Evolutionary conservation across 2,113 vertebrate genomes (phyloP).

Genomic region (Phodopus roborovskii): DNA sequence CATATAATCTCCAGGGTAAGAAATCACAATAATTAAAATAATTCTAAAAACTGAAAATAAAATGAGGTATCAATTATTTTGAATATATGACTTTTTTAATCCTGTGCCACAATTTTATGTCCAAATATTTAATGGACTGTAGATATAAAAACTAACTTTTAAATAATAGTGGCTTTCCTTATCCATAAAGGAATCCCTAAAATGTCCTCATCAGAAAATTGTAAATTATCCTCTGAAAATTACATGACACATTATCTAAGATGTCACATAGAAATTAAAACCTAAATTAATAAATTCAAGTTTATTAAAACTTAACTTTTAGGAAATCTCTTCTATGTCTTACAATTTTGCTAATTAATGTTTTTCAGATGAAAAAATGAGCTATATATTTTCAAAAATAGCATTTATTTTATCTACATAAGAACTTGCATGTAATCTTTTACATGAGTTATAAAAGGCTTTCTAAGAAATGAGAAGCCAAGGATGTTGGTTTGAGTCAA

Average conservation of each 20-base stretch:
- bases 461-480: not conserved
- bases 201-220: not conserved
- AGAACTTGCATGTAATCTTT: not conserved
- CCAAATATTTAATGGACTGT: not conserved
- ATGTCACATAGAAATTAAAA: not conserved
- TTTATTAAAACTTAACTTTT: not conserved
- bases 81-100: not conserved
- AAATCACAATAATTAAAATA: not conserved
- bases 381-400: not conserved
- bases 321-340: not conserved
- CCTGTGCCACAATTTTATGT: not conserved
- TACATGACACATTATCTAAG: not conserved
- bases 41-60: not conserved
- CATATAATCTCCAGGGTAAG: not conserved
- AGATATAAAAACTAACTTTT: not conserved
- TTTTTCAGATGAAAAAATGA: not conserved
- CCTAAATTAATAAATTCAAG: not conserved
- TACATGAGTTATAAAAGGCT: not conserved
- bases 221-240: not conserved
- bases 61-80: not conserved
- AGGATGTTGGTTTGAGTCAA: not conserved
- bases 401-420: not conserved
- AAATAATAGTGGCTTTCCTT: not conserved
- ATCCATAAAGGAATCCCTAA: not conserved
- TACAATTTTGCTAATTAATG: not conserved